Base-by-base conservation (phyloP, 2,797 vertebrate species). In the Myotis myotis region DNA sequence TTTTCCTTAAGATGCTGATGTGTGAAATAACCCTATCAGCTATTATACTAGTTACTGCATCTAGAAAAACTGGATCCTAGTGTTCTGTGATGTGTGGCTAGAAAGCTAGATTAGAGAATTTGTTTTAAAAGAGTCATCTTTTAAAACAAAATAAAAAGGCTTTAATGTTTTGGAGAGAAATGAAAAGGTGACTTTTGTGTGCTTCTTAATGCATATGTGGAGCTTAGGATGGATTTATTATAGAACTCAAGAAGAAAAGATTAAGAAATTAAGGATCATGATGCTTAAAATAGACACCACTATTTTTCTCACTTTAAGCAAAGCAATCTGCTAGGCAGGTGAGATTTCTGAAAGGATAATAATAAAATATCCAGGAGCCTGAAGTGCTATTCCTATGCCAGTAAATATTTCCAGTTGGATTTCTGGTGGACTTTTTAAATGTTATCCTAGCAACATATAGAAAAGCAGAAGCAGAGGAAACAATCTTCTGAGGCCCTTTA, bases 261-360 rank as follows among this genome's bases (percentile, higher is more conserved):
- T 97, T 96, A 94, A 97, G 89, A 97, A 97, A 97, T 97, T 97
- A 97, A 96, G 94, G 72, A 92, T 96, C 93, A 13, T 71, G 83
- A 87, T 97, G 94, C 97, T 96, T 97, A 97, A 97, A 97, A 97
- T 97, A 97, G 97, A 95, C n/a, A 95, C 22, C 53, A 94, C 38
- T 71, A 8, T 79, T 93, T 96, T 95, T 76, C 81, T 76, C 82
- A 87, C 91, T 94, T 95, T 70, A 87, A 84, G 95, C 79, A 83
- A 95, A 96, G 95, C 64, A 79, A 94, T 90, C n/a, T 94, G 91
- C 49, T 84, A 96, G 72, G 96, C 95, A 96, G 96, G 94, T 17
- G 5, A 96, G 96, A 91, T 90, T 68, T 96, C 75, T 96, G 66
- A 81, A 82, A 88, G 71, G 93, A 94, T 95, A 90, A 91, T 94